These are phyloP conservation scores for Apamea monoglypha DNA, from an alignment of 2,888 invertebrate genomes.

Conservation along the genomic window DNA sequence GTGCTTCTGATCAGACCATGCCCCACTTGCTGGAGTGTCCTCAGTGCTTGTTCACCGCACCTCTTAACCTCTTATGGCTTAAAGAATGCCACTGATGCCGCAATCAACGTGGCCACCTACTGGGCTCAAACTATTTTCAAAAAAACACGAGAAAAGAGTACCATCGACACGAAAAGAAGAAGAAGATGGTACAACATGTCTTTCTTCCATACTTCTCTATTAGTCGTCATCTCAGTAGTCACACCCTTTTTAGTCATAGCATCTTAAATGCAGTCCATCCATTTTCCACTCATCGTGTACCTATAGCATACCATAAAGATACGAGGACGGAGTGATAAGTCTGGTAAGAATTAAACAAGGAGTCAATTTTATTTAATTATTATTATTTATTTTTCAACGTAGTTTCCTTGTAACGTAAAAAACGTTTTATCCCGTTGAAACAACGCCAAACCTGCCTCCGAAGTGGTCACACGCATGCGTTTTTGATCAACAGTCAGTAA, in stretches of 20 bases:
- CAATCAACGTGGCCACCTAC: background rate
- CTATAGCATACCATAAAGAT: background rate
- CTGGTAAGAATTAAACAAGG: no score
- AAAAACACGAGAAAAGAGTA: background rate
- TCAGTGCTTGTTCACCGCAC: background rate
- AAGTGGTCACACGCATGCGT: no score
- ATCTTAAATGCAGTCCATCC: background rate
- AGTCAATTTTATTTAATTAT: no score
- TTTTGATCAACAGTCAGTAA: no score
- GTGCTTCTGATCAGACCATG: background rate
- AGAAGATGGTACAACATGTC: accelerated
- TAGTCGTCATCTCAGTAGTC: background rate
- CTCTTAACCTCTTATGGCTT: no score
- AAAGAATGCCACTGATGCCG: background rate
- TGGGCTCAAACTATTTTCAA: background rate
- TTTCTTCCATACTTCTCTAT: background rate
- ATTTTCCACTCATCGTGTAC: background rate
- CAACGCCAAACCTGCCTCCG: no score
- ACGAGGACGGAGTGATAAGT: no score
- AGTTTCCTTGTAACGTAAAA: no score
- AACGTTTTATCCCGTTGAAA: no score
- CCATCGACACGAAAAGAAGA: background rate
- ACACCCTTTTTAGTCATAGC: background rate
- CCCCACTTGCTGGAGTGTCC: background rate
- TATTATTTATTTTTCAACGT: no score